A percentile compares a stretch with the other conserved stretches of the same genome.
These are phyloP conservation scores for Hylaea fasciaria DNA, from an alignment of 2,888 invertebrate species.

Conservation along the genomic window DNA sequence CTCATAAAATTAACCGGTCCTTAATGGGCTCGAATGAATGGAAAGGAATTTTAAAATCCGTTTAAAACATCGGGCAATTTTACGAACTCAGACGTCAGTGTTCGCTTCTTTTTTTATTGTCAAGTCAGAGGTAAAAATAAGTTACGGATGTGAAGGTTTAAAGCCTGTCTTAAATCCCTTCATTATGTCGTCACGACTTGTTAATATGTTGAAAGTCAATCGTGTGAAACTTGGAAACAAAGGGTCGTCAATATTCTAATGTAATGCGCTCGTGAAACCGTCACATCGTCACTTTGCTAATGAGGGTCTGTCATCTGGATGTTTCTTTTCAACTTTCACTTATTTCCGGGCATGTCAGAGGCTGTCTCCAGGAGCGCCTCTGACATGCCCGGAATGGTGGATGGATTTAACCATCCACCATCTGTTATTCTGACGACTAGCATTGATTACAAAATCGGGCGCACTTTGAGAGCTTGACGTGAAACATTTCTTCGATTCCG, in stretches of 20 bases:
- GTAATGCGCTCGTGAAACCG: slow-evolving; percentile 65
- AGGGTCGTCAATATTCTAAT: slow-evolving; percentile 62
- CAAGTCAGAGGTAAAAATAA: slow-evolving; percentile 33
- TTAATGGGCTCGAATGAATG: slow-evolving; percentile 64
- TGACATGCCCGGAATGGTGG: too few species aligned
- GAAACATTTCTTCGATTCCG: slow-evolving; percentile 5
- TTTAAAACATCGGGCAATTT: slow-evolving; percentile 54
- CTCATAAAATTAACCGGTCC: slow-evolving; percentile 70
- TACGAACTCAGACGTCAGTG: slow-evolving; percentile 46
- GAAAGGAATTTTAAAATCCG: slow-evolving; percentile 67
- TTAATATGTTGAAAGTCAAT: slow-evolving; percentile 64
- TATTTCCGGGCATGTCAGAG: slow-evolving; percentile 70
- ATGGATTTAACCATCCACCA: slow-evolving; percentile 50
- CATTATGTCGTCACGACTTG: slow-evolving; percentile 48
- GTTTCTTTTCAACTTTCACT: slow-evolving; percentile 71
- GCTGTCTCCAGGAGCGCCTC: slow-evolving; percentile 48
- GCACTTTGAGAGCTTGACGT: slow-evolving; percentile 7
- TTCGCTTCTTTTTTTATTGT: slow-evolving; percentile 44
- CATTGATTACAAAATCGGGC: slow-evolving; percentile 22
- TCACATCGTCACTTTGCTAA: slow-evolving; percentile 78
- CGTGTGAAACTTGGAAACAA: slow-evolving; percentile 70
- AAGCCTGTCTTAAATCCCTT: slow-evolving; percentile 37
- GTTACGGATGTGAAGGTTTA: slow-evolving; percentile 46
- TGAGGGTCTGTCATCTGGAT: slow-evolving; percentile 76
- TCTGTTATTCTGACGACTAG: slow-evolving; percentile 38